Conservation (phyloP, 2,888 invertebrate species). For the Coleophora deauratella region DNA sequence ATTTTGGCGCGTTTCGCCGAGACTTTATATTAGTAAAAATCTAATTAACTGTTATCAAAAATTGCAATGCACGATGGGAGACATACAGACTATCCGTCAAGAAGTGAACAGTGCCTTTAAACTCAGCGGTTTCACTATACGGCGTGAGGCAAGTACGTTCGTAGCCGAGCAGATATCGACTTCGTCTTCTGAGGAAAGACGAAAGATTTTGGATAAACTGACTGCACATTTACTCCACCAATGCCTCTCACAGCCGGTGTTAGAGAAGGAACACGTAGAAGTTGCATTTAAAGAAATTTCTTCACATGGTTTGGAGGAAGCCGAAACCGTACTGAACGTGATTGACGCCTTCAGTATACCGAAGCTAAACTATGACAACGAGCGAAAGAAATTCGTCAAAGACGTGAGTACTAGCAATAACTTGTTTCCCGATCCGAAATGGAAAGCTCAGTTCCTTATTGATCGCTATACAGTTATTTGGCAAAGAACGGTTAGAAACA, state of each 20-base stretch:
- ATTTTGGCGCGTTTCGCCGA: too few species aligned
- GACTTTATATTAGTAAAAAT: too few species aligned
- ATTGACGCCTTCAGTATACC: constrained; percentile 90
- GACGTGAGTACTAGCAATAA: constrained; percentile 47
- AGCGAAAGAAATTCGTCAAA: constrained; percentile 84
- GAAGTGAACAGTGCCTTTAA: constrained; percentile 81
- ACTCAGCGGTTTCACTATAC: constrained; percentile 82
- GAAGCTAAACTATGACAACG: constrained; percentile 81
- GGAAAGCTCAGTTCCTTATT: constrained; percentile 81
- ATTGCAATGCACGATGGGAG: constrained; percentile 31
- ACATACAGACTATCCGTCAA: constrained; percentile 66
- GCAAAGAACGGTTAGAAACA: constrained; percentile 86
- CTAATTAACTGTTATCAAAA: too few species aligned
- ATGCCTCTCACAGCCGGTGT: constrained; percentile 79
- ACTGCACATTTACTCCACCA: constrained; percentile 86
- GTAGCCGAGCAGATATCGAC: constrained; percentile 81
- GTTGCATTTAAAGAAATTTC: constrained; percentile 80
- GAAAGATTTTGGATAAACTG: constrained; percentile 82
- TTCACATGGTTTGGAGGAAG: constrained; percentile 75
- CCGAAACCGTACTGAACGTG: constrained; percentile 83
- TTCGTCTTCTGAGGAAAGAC: constrained; percentile 74
- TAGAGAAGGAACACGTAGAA: constrained; percentile 83
- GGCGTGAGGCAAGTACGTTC: constrained; percentile 82
- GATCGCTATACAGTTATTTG: constrained; percentile 78
- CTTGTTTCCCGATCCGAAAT: constrained; percentile 76